phyloP scores from a whole-genome alignment of 2,113 vertebrate genomes.

The Salvelinus namaycush region DNA sequence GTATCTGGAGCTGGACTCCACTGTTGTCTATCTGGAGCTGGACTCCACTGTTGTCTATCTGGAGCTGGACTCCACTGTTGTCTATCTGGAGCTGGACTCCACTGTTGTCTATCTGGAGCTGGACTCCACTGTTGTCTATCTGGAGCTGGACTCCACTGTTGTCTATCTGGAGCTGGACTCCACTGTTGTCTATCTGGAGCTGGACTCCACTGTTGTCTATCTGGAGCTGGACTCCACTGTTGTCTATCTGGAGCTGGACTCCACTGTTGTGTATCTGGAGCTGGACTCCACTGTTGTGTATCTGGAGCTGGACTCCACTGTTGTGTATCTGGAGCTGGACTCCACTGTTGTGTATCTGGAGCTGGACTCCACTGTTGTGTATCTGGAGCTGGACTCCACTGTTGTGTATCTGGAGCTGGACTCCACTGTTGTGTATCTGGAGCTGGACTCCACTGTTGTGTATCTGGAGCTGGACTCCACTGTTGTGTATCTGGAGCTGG shows the following conservation, averaged over 20 bases:
- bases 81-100: too few relatives aligned
- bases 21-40: slow-evolving; percentile 23
- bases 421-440: slow-evolving; percentile 1
- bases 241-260: slow-evolving; percentile 23
- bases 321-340: too few relatives aligned
- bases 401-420: slow-evolving; percentile 53
- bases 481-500: too few relatives aligned
- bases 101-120: too few relatives aligned
- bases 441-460: slow-evolving; percentile 7
- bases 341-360: too few relatives aligned
- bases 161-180: not conserved
- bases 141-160: too few relatives aligned
- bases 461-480: too few relatives aligned
- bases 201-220: slow-evolving; percentile 70
- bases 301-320: too few relatives aligned
- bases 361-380: not conserved
- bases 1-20: slow-evolving; percentile 22
- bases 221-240: slow-evolving; percentile 9
- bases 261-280: too few relatives aligned
- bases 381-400: slow-evolving; percentile 60
- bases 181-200: slow-evolving; percentile 6
- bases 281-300: too few relatives aligned
- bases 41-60: not conserved
- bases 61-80: slow-evolving; percentile 20
- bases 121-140: too few relatives aligned